phyloP scores from a whole-genome alignment of 2,888 invertebrate species.

The Orgyia antiqua region DNA sequence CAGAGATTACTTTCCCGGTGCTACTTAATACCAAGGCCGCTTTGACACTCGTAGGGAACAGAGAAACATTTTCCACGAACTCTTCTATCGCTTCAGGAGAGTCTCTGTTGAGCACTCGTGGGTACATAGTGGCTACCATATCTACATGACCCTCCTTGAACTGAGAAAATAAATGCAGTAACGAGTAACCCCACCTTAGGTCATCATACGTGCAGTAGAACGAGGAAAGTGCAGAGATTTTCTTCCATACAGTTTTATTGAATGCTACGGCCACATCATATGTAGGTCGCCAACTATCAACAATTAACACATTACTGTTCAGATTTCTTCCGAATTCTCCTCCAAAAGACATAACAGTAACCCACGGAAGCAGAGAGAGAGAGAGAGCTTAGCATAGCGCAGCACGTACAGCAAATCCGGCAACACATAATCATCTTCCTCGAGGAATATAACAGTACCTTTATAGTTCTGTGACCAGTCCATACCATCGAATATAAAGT shows the following conservation, averaged over 20 bases:
- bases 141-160: conserved; percentile 23
- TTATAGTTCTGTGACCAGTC: conserved; percentile 21
- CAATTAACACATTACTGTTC: conserved; percentile 27
- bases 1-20: conserved; percentile 19
- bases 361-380: conserved; percentile 26
- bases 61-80: conserved; percentile 10
- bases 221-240: conserved; percentile 21
- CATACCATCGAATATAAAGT: conserved; percentile 33
- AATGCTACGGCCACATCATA: conserved; percentile 41
- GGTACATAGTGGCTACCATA: conserved; percentile 32
- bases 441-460: conserved; percentile 37
- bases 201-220: conserved; percentile 42
- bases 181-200: conserved; percentile 45
- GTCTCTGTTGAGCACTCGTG: conserved; percentile 33
- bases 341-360: conserved; percentile 37
- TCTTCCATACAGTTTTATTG: conserved; percentile 37
- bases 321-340: conserved; percentile 16
- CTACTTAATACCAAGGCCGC: conserved; percentile 27
- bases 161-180: conserved; percentile 29
- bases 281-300: conserved; percentile 42
- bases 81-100: conserved; percentile 15
- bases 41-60: conserved; percentile 32
- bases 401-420: conserved; percentile 42
- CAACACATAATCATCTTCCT: conserved; percentile 39
- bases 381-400: conserved; percentile 22